Evolutionary conservation across 2,888 invertebrate species (phyloP).

Genomic region (Pachydiplax longipennis): DNA sequence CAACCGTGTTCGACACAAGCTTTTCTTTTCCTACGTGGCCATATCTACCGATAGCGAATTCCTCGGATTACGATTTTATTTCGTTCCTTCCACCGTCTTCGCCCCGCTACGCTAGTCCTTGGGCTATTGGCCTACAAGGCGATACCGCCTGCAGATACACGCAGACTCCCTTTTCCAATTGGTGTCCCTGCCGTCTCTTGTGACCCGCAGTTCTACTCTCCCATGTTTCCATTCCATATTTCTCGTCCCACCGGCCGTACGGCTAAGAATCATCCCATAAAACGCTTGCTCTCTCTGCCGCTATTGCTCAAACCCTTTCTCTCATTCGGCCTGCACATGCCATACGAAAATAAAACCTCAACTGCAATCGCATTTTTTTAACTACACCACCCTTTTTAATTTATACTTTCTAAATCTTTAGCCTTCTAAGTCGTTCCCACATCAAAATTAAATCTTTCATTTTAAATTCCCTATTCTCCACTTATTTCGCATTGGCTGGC

Average conservation of each 20-base stretch:
- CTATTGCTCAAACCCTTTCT: neutral
- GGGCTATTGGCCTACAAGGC: neutral
- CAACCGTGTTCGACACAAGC: neutral
- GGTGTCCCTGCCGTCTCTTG: neutral
- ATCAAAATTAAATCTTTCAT: too few species aligned
- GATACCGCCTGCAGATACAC: neutral
- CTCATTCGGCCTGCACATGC: neutral
- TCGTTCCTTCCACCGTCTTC: neutral
- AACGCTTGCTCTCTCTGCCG: neutral
- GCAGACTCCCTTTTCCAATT: neutral
- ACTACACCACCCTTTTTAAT: neutral
- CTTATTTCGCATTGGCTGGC: too few species aligned
- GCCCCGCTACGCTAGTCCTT: neutral
- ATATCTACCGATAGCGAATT: neutral
- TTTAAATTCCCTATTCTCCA: too few species aligned
- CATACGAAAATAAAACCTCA: too few species aligned
- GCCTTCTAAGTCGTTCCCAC: too few species aligned
- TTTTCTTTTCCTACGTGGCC: neutral
- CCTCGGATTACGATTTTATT: neutral
- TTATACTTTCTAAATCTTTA: too few species aligned
- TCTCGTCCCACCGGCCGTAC: neutral
- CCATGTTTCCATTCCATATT: neutral
- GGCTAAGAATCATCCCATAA: neutral
- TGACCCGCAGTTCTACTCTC: neutral
- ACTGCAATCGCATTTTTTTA: too few species aligned